Percentiles rank a stretch among this genome's conserved stretches.
Evolutionary conservation across 2,888 invertebrate species (phyloP).

Genomic region (Smittia sp.): DNA sequence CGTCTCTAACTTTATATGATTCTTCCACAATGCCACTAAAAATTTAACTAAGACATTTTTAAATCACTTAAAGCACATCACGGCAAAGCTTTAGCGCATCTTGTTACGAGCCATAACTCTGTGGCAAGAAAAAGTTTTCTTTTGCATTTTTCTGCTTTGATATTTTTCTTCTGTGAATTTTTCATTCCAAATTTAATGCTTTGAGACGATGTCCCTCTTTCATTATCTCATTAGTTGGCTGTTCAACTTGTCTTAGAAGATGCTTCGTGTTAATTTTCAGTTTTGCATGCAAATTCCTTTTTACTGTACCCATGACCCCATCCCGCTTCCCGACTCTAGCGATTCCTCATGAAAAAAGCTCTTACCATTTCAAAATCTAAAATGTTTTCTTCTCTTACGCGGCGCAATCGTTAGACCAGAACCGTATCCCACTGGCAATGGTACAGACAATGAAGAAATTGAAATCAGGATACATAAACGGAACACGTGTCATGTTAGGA

Average conservation of each 20-base stretch:
- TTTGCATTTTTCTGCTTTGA: not conserved
- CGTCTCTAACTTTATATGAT: not conserved
- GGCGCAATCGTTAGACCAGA: conserved; percentile 78
- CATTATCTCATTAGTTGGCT: conserved; percentile 6
- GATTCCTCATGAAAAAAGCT: not conserved
- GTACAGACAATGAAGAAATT: conserved; percentile 97
- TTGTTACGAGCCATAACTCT: not conserved
- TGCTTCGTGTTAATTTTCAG: conserved; percentile 4
- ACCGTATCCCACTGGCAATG: conserved; percentile 88
- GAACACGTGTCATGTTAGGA: conserved; percentile 96
- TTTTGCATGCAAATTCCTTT: conserved; percentile 12
- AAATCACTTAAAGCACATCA: no score
- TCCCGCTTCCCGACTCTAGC: not conserved
- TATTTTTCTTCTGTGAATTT: not conserved
- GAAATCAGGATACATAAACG: conserved; percentile 97
- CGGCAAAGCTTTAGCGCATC: not conserved
- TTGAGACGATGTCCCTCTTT: not conserved
- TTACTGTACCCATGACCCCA: not conserved
- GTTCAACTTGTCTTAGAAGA: not conserved
- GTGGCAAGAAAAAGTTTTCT: conserved; percentile 1
- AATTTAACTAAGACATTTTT: no score
- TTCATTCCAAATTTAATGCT: not conserved
- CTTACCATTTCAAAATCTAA: not conserved
- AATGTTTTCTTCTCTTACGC: not conserved
- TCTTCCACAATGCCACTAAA: not conserved